Evolutionary conservation across 2,113 vertebrate species (phyloP), one percentile per base, ranked within the genome.

Genomic region (Myotis lucifugus): DNA sequence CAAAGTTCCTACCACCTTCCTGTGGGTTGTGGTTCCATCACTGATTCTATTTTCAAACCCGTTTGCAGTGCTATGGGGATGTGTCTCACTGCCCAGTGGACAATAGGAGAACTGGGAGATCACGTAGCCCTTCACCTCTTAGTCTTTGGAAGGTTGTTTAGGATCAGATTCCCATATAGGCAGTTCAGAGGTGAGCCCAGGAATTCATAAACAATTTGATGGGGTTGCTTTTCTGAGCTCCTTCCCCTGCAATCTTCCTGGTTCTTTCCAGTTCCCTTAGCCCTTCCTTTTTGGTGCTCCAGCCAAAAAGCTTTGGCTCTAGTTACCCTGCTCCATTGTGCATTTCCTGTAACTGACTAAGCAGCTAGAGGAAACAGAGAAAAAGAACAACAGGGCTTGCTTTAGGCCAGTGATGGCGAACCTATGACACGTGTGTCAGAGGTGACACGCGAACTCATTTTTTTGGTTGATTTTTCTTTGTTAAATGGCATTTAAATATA

Each of bases 121-220:
- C 15, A 42, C 83, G 46, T 34, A 67, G 81, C 32, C 14, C 42
- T 67, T 95, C 29, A 88, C 42, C 19, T 85, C 10, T 48, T n/a
- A 83, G 56, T 88, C 52, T 82, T 82, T 67, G 76, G 54, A 94
- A 92, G 73, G 54, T 8, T 92, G 18, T 74, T 85, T 40, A 74
- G 76, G 74, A 95, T 79, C 14, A 89, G 40, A 83, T 88, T 90
- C 69, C 73, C 32, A 17, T 42, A 84, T 8, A 32, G 14, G 50
- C 42, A 87, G 56, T 25, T 87, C 29, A 90, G 18, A 8, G 48
- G 70, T 19, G 40, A 94, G 64, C 32, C 72, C 34, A 90, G 74
- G 52, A 92, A 77, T 90, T 94, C 86, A 90, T 64, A 66, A 92
- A 72, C 77, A 93, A 93, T 64, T 61, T 88, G 18, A 48, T 1